A percentile compares a stretch with the other conserved stretches of the same genome.
Conservation (phyloP, 2,113 vertebrate genomes). For the Hemiprocne comata region DNA sequence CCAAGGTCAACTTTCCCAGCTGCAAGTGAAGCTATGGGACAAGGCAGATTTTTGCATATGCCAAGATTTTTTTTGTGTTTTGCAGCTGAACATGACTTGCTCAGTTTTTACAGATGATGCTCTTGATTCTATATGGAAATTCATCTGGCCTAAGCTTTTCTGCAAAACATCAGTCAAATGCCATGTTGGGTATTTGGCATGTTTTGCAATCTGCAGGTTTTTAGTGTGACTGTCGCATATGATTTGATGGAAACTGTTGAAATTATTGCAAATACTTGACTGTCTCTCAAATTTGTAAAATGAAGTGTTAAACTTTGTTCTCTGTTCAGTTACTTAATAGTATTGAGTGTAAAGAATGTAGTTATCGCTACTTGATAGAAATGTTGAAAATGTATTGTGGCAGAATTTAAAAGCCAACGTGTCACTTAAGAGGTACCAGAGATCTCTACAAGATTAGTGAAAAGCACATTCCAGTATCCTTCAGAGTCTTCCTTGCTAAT, state of each 20-base stretch:
- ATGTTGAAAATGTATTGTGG: neutral
- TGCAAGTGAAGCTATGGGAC: neutral
- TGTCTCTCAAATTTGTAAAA: neutral
- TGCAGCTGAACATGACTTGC: neutral
- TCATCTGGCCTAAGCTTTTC: neutral
- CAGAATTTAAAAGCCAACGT: neutral
- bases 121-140: neutral
- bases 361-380: neutral
- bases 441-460: too few relatives aligned
- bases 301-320: neutral
- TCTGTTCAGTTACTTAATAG: neutral
- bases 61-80: neutral
- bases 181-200: neutral
- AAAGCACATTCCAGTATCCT: neutral
- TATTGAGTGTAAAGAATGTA: neutral
- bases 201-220: neutral
- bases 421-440: neutral
- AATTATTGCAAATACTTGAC: neutral
- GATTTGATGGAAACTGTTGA: neutral
- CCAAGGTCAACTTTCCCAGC: fast-evolving
- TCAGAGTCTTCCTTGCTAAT: neutral
- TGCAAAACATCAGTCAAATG: neutral
- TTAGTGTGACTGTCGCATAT: neutral
- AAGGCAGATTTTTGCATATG: neutral
- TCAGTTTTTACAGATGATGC: neutral